These are phyloP conservation scores for Phasianus colchicus DNA, from an alignment of 2,113 vertebrate genomes.

Conservation along the genomic window DNA sequence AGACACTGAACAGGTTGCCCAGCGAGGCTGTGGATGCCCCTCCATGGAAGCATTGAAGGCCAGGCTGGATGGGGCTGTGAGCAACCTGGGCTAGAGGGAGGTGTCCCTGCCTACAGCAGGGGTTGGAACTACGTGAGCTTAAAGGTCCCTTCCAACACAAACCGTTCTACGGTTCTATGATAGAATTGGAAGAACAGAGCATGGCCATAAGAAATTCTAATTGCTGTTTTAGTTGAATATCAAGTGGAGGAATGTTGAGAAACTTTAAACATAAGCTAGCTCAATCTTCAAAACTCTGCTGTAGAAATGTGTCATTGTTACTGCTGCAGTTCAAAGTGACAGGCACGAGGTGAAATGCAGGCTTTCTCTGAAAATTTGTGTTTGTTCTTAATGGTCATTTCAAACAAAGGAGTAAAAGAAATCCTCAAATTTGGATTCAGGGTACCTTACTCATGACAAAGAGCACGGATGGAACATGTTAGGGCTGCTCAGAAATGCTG, in stretches of 20 bases:
- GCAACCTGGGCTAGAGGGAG: too few species aligned
- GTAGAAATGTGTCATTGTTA: background rate
- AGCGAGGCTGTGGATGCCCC: too few species aligned
- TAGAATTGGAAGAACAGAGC: background rate
- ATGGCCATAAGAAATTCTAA: background rate
- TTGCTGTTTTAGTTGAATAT: background rate
- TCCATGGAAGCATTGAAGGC: too few species aligned
- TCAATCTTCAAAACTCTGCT: background rate
- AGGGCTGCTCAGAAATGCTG: background rate
- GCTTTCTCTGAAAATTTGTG: background rate
- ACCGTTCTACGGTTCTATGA: too few species aligned
- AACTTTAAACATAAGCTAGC: background rate
- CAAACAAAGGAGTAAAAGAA: background rate
- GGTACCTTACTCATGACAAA: background rate
- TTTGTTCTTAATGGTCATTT: background rate
- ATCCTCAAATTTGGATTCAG: background rate
- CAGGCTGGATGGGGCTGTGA: too few species aligned
- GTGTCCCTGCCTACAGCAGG: too few species aligned
- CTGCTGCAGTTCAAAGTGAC: constrained; percentile 5
- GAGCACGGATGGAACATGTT: background rate
- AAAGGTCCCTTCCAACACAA: too few species aligned
- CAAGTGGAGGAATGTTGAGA: background rate
- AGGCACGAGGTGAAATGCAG: background rate
- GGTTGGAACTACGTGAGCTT: too few species aligned
- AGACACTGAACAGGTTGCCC: too few species aligned